Evolutionary conservation across 2,797 vertebrate species (phyloP).

Genomic region (Lycodopsis pacificus): DNA sequence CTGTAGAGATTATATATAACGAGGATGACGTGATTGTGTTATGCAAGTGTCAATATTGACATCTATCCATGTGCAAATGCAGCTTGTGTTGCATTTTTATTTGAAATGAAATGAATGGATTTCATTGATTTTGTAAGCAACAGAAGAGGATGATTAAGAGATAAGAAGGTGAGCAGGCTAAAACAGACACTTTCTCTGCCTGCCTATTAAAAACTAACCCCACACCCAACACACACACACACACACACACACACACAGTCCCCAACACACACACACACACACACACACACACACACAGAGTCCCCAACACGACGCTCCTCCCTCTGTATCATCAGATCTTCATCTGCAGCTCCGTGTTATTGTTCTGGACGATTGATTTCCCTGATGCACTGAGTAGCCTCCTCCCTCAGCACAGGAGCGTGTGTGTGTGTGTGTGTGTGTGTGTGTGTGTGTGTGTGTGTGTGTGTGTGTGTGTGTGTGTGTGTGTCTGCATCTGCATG

Average conservation of each 20-base stretch:
- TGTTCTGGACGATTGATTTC: conserved; percentile 67
- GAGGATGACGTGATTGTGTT: conserved; percentile 8
- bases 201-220: conserved; percentile 23
- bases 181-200: conserved; percentile 7
- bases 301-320: background rate
- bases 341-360: conserved; percentile 49
- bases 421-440: conserved; percentile 7
- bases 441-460: conserved; percentile 1
- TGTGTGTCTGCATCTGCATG: conserved; percentile 29
- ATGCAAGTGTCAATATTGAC: conserved; percentile 42
- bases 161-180: conserved; percentile 21
- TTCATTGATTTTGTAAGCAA: conserved; percentile 15
- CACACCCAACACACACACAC: background rate
- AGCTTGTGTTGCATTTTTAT: background rate
- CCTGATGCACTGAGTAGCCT: conserved; percentile 41
- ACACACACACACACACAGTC: background rate
- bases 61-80: conserved; percentile 11
- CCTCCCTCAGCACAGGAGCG: conserved; percentile 15
- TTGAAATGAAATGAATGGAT: background rate
- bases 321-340: conserved; percentile 48
- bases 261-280: background rate
- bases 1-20: conserved; percentile 28
- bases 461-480: conserved; percentile 18
- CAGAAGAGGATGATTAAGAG: conserved; percentile 27
- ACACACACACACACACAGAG: conserved; percentile 1